Base-by-base conservation (phyloP, 2,113 vertebrate genomes). In the Lampris megalopsis region DNA sequence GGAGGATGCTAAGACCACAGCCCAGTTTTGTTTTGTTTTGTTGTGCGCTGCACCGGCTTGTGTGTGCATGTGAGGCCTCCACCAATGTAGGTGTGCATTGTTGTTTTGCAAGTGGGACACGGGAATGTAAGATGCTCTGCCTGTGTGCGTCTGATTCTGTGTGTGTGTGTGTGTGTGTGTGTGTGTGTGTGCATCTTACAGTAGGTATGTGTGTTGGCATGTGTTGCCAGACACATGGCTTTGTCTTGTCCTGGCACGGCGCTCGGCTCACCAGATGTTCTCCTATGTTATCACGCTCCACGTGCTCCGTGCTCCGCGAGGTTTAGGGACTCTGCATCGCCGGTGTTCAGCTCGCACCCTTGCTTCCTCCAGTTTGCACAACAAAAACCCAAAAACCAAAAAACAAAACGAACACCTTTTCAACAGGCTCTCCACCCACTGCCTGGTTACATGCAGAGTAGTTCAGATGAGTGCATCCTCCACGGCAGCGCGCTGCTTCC, bases 251-350 rank as follows among this genome's bases (percentile, higher is more conserved):
- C 90, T 94, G 94, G 94, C 94, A 94, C 87, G 6, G 63, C 68
- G 86, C 91, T 93, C 77, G 56, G 68, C 89, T 89, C 91, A 93
- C 92, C 94, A 94, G 93, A 94, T 94, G 93, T 94, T 94, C 92
- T 89, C 80, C 88, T 92, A 91, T 91, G 92, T 94, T 94, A 94
- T 93, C 93, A 89, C 92, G 90, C 87, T 92, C 88, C 90, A 87
- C 88, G 91, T 88, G 88, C 81, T 70, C 83, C 69, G 68, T 80
- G 88, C 89, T 94, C 84, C 90, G 90, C 88, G 88, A 93, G 87
- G 86, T 92, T 91, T 89, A 86, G 71, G 66, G 85, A 91, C 84
- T 91, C 75, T 87, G 83, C 87, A 80, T 54, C 63, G 86, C 80
- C 85, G 83, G 73, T 88, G 80, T 91, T 88, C 74, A 86, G 71